Conservation (phyloP, 2,888 invertebrate species). For the Erebia palarica region DNA sequence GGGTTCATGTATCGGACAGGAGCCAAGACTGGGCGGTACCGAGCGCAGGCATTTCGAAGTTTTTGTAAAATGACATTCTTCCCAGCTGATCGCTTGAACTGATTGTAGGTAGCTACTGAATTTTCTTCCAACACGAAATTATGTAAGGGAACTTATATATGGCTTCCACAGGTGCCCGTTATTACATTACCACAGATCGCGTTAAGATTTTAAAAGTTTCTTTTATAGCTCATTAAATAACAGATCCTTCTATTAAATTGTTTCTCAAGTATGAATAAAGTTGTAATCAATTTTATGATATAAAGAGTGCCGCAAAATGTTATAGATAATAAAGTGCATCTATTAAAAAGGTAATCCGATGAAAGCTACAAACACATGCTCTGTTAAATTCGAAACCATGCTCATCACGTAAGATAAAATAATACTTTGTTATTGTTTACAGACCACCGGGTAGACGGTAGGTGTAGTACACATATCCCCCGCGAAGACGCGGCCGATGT, state of each 20-base stretch:
- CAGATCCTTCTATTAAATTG: slow-evolving; percentile 12
- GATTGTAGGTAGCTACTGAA: slow-evolving; percentile 28
- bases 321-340: slow-evolving; percentile 15
- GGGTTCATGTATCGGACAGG: slow-evolving; percentile 74
- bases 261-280: slow-evolving; percentile 20
- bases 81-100: slow-evolving; percentile 58
- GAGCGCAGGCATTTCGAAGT: slow-evolving; percentile 56
- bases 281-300: slow-evolving; percentile 14
- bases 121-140: slow-evolving; percentile 29
- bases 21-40: slow-evolving; percentile 68
- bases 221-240: slow-evolving; percentile 22
- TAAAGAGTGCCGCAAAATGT: slow-evolving; percentile 21
- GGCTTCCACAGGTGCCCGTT: slow-evolving; percentile 32
- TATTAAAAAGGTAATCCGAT: slow-evolving; percentile 21
- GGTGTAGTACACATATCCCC: slow-evolving; percentile 57
- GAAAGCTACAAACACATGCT: slow-evolving; percentile 34
- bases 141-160: slow-evolving; percentile 30
- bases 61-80: slow-evolving; percentile 64
- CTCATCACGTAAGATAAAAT: slow-evolving; percentile 63
- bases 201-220: slow-evolving; percentile 1
- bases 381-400: slow-evolving; percentile 53
- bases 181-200: slow-evolving; percentile 20
- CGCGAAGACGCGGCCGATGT: slow-evolving; percentile 63
- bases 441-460: slow-evolving; percentile 68
- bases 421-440: slow-evolving; percentile 72